Base-by-base conservation (phyloP, 2,113 vertebrate species). In the Bubo scandiacus region DNA sequence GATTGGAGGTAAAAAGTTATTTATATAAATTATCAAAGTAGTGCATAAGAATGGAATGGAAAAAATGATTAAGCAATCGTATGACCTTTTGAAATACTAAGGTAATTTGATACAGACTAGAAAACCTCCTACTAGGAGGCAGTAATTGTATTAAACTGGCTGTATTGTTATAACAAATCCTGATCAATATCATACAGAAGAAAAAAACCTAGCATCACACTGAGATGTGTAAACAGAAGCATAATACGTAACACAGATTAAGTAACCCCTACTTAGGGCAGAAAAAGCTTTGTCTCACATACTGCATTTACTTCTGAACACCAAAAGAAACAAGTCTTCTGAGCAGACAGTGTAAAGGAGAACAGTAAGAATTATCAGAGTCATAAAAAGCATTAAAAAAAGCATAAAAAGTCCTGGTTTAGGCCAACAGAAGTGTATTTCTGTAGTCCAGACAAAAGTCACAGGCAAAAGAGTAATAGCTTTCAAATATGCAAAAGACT, bases 191-290 rank as follows among this genome's bases (percentile, higher is more conserved):
- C 74, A 59, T 11, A 66, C 2, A 59, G 43, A 52, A n/a, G 4
- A 38, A 59, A 54, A 62, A 77, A 71, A 7, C 0, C 5, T 38
- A 1, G 3, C 42, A 54, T 23, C 9, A 21, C 4, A 2, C 34
- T 7, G 38, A 63, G 42, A 55, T 6, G 9, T 32, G 26, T 43
- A 25, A 92, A n/a, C 15, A 92, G 49, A 49, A 61, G 26, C 51
- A 40, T 34, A 54, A 26, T 2, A 25, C 9, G 2, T 7, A 67
- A 62, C 57, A 42, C 52, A 59, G 63, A 52, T 9, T 34, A 82
- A 68, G 12, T 32, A 67, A 62, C 11, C 25, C 45, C 47, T 70
- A 19, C 5, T 27, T 12, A 13, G 49, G 57, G 61, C 74, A 79
- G 40, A 42, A 73, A 88, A 42, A 52, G 70, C 51, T 55, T 34